Evolutionary conservation across 2,797 vertebrate species (phyloP).

Genomic region (Rhynchonycteris naso): DNA sequence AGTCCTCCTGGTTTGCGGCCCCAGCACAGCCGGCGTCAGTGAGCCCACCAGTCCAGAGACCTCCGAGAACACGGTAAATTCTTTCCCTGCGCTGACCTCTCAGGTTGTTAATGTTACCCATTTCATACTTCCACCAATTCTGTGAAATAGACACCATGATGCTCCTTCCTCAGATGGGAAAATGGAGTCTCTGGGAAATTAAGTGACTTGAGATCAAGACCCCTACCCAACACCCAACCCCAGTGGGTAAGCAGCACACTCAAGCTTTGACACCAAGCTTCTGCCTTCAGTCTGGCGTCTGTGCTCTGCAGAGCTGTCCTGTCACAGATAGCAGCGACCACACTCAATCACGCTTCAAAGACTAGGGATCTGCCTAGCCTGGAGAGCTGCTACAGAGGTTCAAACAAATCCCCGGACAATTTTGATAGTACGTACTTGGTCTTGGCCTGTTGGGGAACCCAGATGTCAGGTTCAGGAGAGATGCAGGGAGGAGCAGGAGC

Average conservation of each 20-base stretch:
- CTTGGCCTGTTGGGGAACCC: not conserved
- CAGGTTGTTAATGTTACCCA: too few relatives aligned
- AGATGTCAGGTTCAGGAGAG: not conserved
- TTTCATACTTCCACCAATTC: not conserved
- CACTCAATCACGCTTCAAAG: accelerated
- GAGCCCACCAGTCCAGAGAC: not conserved
- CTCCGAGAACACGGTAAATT: not conserved
- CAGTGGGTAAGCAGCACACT: too few relatives aligned
- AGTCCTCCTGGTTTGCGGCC: not conserved
- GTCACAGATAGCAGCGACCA: accelerated
- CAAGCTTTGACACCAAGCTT: not conserved
- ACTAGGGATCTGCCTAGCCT: not conserved
- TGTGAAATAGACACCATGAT: not conserved
- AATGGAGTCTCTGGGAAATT: not conserved
- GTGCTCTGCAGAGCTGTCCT: not conserved
- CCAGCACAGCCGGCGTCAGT: accelerated
- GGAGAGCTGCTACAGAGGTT: too few relatives aligned
- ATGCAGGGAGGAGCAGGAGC: accelerated
- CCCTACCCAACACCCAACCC: not conserved
- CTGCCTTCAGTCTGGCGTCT: not conserved
- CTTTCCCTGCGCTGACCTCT: not conserved
- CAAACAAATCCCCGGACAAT: not conserved
- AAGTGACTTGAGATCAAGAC: not conserved
- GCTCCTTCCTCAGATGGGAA: not conserved
- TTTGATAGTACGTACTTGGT: not conserved